These are phyloP conservation scores for Malaclemys terrapin DNA, from an alignment of 2,113 vertebrate genomes.

Conservation along the genomic window DNA sequence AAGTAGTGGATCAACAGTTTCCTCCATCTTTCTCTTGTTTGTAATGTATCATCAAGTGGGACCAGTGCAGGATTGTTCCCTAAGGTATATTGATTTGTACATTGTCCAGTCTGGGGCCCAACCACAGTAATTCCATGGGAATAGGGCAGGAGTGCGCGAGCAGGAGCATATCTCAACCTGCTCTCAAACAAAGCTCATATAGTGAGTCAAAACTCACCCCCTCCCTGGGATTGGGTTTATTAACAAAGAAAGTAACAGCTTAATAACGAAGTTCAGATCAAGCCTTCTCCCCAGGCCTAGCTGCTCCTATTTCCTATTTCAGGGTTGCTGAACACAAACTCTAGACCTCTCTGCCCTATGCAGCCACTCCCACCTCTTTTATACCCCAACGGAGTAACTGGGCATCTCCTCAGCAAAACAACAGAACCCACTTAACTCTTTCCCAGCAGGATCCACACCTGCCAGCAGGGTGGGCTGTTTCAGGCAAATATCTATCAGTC, in stretches of 20 bases:
- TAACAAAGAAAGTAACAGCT: neutral
- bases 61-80: neutral
- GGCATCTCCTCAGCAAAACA: neutral
- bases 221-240: neutral
- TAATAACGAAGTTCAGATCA: neutral
- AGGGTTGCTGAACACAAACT: neutral
- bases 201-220: neutral
- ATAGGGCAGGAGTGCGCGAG: neutral
- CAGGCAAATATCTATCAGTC: neutral
- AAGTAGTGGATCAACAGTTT: neutral
- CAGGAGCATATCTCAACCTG: neutral
- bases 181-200: neutral
- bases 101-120: neutral
- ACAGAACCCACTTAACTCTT: accelerated
- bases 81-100: neutral
- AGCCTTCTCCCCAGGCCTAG: neutral
- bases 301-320: neutral
- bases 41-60: neutral
- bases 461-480: neutral
- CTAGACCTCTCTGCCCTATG: neutral
- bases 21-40: neutral
- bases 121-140: neutral
- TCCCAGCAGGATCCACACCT: neutral
- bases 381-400: neutral
- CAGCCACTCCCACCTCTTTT: neutral